A percentile compares a stretch with the other conserved stretches of the same genome.
Evolutionary conservation across 2,888 invertebrate genomes (phyloP).

Genomic region (Teleiodes luculella): DNA sequence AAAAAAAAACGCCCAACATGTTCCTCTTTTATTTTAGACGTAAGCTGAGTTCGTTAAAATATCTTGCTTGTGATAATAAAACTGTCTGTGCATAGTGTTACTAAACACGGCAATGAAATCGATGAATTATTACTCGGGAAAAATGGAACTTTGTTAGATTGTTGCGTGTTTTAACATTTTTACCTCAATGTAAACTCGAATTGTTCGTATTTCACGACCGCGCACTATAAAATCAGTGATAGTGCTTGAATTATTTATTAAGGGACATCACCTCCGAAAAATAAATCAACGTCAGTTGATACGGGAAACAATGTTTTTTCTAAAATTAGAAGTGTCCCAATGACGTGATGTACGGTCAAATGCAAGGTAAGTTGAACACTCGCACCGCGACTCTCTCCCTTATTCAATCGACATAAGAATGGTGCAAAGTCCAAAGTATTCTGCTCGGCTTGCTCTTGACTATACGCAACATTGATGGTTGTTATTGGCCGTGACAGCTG

Average conservation of each 20-base stretch:
- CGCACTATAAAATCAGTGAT: constrained; percentile 5
- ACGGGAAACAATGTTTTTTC: constrained; percentile 34
- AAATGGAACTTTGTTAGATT: constrained; percentile 14
- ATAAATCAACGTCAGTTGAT: constrained; percentile 4
- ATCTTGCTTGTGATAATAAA: constrained; percentile 67
- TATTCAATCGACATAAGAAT: too few relatives aligned
- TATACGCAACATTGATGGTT: constrained; percentile 69
- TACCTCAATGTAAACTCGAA: not conserved
- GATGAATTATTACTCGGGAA: constrained; percentile 45
- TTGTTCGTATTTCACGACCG: not conserved
- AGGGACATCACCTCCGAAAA: not conserved
- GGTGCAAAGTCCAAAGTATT: too few relatives aligned
- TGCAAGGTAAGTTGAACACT: too few relatives aligned
- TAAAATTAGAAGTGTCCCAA: constrained; percentile 60
- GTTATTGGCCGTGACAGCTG: constrained; percentile 71
- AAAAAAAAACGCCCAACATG: constrained; percentile 67
- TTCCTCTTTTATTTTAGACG: constrained; percentile 71
- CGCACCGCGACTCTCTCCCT: too few relatives aligned
- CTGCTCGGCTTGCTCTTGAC: too few relatives aligned
- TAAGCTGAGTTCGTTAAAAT: constrained; percentile 73
- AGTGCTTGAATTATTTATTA: constrained; percentile 10
- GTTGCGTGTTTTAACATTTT: constrained; percentile 25
- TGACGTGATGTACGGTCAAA: constrained; percentile 66
- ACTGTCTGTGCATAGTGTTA: constrained; percentile 57
- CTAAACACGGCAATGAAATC: constrained; percentile 57